phyloP scores from a whole-genome alignment of 2,888 invertebrate species.

The Scrobipalpa atriplicella region DNA sequence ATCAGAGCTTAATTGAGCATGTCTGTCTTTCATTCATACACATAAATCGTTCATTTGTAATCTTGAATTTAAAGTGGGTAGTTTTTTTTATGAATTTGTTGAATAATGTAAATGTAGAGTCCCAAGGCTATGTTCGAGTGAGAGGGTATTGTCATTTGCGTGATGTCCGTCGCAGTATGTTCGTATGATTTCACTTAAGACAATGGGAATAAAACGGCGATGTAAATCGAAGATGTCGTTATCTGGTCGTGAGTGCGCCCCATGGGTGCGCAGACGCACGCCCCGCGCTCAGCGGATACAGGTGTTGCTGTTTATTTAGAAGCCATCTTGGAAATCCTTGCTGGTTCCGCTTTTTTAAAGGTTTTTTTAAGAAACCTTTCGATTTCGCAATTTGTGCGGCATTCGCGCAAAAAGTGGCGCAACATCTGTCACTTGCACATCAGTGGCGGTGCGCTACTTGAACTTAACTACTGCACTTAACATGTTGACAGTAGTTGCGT shows the following conservation, averaged over 20 bases:
- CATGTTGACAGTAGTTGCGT: neutral
- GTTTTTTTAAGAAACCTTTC: conserved; percentile 47
- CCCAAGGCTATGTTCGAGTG: conserved; percentile 26
- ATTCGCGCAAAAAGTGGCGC: conserved; percentile 22
- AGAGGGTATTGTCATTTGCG: conserved; percentile 19
- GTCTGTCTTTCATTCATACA: conserved; percentile 31
- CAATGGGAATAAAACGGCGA: neutral
- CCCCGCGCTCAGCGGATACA: conserved; percentile 62
- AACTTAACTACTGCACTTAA: neutral
- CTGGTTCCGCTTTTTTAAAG: conserved; percentile 47
- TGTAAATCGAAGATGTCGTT: conserved; percentile 10
- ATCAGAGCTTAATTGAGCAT: conserved; percentile 28
- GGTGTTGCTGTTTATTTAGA: conserved; percentile 58
- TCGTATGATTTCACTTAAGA: neutral
- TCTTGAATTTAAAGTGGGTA: conserved; percentile 32
- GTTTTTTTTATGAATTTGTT: conserved; percentile 23
- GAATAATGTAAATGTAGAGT: conserved; percentile 31
- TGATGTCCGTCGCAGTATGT: neutral
- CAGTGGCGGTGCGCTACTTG: neutral
- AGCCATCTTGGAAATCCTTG: conserved; percentile 60
- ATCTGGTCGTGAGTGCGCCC: conserved; percentile 9
- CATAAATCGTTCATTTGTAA: conserved; percentile 32
- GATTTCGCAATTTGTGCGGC: conserved; percentile 34
- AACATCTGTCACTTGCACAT: conserved; percentile 24
- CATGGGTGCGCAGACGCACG: conserved; percentile 9